Evolutionary conservation across 92 coral and sea anemone species (phyloP).

Genomic region (Phymanthus crucifer): DNA sequence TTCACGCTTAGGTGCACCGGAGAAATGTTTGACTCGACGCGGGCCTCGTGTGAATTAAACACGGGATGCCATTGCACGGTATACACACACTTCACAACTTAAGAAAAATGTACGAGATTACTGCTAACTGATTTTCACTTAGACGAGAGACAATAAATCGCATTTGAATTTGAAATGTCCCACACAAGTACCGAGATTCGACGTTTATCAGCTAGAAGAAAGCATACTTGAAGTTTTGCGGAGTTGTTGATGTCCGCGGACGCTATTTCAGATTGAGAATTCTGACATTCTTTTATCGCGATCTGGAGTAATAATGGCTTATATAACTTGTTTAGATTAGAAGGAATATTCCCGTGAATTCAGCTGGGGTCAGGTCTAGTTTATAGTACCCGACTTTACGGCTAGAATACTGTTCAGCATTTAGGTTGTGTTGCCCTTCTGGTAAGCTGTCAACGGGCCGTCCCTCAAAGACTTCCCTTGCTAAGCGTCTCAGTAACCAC

Average conservation of each 20-base stretch:
- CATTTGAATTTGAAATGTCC: slow-evolving; percentile 8
- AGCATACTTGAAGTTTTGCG: slow-evolving; percentile 28
- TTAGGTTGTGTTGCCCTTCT: slow-evolving; percentile 20
- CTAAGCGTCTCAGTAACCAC: slow-evolving; percentile 9
- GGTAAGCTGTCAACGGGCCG: slow-evolving; percentile 40
- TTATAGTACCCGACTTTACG: not conserved
- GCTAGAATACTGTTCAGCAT: not conserved
- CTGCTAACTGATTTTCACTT: slow-evolving; percentile 6
- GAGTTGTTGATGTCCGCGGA: slow-evolving; percentile 24
- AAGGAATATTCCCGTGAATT: not conserved
- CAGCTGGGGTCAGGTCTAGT: not conserved
- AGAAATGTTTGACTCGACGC: slow-evolving; percentile 20
- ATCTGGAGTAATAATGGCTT: not conserved
- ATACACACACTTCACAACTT: slow-evolving; percentile 2
- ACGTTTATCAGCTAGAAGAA: slow-evolving; percentile 6
- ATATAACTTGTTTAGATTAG: not conserved
- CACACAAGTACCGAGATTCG: slow-evolving; percentile 8
- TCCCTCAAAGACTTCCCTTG: slow-evolving; percentile 32
- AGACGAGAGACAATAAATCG: not conserved
- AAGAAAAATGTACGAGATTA: not conserved
- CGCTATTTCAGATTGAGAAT: slow-evolving; percentile 8
- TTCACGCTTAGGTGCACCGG: slow-evolving; percentile 35
- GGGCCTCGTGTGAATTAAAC: slow-evolving; percentile 27
- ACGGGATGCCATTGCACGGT: not conserved
- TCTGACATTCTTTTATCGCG: slow-evolving; percentile 2